Evolutionary conservation across 2,113 vertebrate genomes (phyloP).

Genomic region (Passer domesticus): DNA sequence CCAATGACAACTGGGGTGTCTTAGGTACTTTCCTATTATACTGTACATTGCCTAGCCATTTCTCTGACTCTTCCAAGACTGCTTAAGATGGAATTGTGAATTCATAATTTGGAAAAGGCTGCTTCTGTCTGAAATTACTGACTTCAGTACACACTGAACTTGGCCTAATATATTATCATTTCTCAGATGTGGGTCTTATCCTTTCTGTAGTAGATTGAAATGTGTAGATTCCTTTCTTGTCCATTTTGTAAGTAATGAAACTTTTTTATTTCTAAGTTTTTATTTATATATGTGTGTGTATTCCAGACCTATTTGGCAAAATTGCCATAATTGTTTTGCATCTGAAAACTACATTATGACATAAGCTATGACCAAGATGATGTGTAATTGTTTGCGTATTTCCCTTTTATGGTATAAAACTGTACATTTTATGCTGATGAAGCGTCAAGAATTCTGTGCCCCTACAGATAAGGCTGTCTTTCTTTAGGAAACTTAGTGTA

Average conservation of each 20-base stretch:
- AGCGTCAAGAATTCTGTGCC: neutral
- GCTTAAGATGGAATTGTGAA: neutral
- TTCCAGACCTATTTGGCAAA: neutral
- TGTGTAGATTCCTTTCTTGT: neutral
- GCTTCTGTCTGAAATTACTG: neutral
- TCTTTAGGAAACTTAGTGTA: neutral
- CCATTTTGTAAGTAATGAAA: neutral
- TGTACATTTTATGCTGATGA: neutral
- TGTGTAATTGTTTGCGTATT: neutral
- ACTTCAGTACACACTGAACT: neutral
- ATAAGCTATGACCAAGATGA: neutral
- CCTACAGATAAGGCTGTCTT: neutral
- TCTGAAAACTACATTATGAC: neutral
- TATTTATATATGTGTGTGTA: neutral
- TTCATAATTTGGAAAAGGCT: neutral
- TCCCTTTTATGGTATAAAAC: neutral
- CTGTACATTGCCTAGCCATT: neutral
- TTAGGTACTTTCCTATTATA: neutral
- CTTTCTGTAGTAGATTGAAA: neutral
- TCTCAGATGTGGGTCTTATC: neutral
- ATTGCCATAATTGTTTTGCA: neutral
- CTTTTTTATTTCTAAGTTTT: neutral
- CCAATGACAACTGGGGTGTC: neutral
- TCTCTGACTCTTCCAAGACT: neutral
- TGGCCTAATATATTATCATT: neutral